Evolutionary conservation across 2,797 vertebrate genomes (phyloP).

Genomic region (Halcyon badia): DNA sequence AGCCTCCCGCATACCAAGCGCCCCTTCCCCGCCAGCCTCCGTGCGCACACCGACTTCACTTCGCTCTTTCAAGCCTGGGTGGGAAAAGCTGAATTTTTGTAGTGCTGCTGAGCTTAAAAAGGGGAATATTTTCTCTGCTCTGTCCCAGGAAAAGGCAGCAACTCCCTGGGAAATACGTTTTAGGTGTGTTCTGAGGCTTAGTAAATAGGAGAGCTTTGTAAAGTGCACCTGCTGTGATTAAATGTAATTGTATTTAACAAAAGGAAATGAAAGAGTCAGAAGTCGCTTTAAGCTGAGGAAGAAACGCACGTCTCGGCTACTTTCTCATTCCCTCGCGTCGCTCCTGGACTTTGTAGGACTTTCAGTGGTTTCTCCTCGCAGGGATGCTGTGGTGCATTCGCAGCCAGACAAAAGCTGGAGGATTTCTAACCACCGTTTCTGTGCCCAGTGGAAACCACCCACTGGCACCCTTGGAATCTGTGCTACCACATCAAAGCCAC

Average conservation of each 20-base stretch:
- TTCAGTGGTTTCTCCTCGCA: not conserved
- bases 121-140: not conserved
- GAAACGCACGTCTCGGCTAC: accelerated
- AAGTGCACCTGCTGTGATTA: constrained; percentile 62
- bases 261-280: not conserved
- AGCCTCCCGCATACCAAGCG: not conserved
- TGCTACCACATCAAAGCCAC: not conserved
- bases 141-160: not conserved
- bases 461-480: not conserved
- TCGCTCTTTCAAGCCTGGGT: not conserved
- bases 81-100: not conserved
- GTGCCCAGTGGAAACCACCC: not conserved
- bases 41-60: not conserved
- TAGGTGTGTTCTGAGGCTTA: not conserved
- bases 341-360: not conserved
- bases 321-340: not conserved
- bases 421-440: not conserved
- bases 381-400: accelerated
- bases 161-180: not conserved
- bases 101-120: not conserved
- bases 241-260: not conserved
- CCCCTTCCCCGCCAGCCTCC: not conserved
- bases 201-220: not conserved
- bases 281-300: not conserved
- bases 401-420: not conserved